Percentiles rank a stretch among this genome's conserved stretches.
Conservation (phyloP, 2,888 invertebrate species). For the Rotaria macrura region DNA sequence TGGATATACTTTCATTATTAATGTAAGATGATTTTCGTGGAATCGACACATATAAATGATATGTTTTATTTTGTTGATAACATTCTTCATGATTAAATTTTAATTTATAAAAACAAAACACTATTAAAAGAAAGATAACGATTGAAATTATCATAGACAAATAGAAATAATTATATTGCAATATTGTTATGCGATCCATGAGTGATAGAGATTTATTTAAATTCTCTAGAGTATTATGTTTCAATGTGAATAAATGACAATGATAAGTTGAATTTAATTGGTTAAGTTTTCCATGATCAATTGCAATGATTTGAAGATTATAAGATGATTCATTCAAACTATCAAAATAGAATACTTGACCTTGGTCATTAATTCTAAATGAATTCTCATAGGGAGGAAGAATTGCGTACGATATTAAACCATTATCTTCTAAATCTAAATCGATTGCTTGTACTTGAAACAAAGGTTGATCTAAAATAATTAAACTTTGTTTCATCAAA, state of each 20-base stretch:
- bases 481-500: too few species aligned
- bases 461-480: neutral
- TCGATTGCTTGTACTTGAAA: neutral
- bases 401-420: neutral
- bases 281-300: neutral
- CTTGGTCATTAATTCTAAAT: neutral
- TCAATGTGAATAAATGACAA: neutral
- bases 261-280: neutral
- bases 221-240: neutral
- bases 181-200: neutral
- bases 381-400: neutral
- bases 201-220: neutral
- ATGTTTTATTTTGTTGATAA: neutral
- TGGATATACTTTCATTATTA: neutral
- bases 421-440: neutral
- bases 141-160: neutral
- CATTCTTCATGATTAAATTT: neutral
- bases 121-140: neutral
- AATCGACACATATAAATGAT: neutral
- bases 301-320: neutral
- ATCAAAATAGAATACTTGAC: neutral
- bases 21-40: neutral
- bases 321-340: neutral
- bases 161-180: neutral
- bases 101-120: neutral